These are phyloP conservation scores for Drosophila nr. medialis DNA, from an alignment of 2,888 invertebrate genomes.

Conservation along the genomic window DNA sequence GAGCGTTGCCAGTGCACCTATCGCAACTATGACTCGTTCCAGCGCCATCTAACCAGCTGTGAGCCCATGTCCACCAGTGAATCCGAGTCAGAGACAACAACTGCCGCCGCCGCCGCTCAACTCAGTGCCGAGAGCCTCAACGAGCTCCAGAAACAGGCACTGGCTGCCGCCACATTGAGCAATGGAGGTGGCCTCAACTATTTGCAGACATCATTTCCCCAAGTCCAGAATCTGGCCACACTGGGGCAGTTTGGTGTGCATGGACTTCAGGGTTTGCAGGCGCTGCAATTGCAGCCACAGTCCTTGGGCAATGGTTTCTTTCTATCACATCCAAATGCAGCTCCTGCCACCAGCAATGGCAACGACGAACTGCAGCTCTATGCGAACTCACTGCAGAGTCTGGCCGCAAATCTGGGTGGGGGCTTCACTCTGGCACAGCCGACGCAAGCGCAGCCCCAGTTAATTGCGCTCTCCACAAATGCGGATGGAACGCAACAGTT, in stretches of 20 bases:
- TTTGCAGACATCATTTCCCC: conserved; percentile 73
- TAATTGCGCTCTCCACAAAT: conserved; percentile 80
- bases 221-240: conserved; percentile 69
- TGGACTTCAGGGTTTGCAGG: conserved; percentile 71
- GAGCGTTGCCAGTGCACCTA: conserved; percentile 95
- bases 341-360: conserved; percentile 28
- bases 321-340: conserved; percentile 69
- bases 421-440: conserved; percentile 80
- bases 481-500: conserved; percentile 80
- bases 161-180: conserved; percentile 61
- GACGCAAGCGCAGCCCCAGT: conserved; percentile 67
- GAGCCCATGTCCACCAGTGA: conserved; percentile 92
- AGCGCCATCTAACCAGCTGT: conserved; percentile 91
- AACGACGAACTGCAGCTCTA: conserved; percentile 78
- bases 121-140: conserved; percentile 69
- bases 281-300: conserved; percentile 76
- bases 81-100: conserved; percentile 90
- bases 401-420: conserved; percentile 80
- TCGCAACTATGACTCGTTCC: conserved; percentile 92
- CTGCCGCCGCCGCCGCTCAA: conserved; percentile 28
- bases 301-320: conserved; percentile 79
- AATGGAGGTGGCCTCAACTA: conserved; percentile 72
- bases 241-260: conserved; percentile 70
- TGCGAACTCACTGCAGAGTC: conserved; percentile 78
- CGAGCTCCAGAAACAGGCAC: conserved; percentile 76